Conservation (phyloP, 2,797 vertebrate species). For the Pogonophryne albipinna region DNA sequence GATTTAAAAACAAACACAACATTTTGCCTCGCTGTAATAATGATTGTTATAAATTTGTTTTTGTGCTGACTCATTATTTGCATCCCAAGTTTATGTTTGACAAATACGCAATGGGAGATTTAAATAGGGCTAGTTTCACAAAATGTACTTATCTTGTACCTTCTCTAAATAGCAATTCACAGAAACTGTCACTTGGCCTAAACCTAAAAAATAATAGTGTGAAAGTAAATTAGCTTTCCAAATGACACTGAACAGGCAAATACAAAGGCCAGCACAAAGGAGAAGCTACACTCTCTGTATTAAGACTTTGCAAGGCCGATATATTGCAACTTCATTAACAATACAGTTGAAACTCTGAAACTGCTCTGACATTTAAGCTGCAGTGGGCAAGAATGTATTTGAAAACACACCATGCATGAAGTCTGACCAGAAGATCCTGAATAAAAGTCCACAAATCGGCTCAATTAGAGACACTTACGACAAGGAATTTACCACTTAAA, state of each 20-base stretch:
- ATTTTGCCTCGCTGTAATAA: slow-evolving; percentile 44
- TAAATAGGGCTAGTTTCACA: slow-evolving; percentile 27
- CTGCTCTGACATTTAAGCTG: slow-evolving; percentile 37
- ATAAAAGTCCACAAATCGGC: not conserved
- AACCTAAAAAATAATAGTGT: slow-evolving; percentile 41
- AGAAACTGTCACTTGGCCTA: slow-evolving; percentile 43
- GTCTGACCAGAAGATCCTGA: not conserved
- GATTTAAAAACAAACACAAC: slow-evolving; percentile 29
- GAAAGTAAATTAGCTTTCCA: slow-evolving; percentile 75
- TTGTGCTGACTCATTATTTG: slow-evolving; percentile 37
- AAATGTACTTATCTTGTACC: slow-evolving; percentile 34
- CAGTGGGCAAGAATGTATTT: slow-evolving; percentile 12
- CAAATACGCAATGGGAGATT: slow-evolving; percentile 21
- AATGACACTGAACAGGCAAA: slow-evolving; percentile 49
- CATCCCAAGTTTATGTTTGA: slow-evolving; percentile 7
- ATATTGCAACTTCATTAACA: slow-evolving; percentile 28
- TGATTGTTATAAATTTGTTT: slow-evolving; percentile 36
- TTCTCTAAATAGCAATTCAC: slow-evolving; percentile 31
- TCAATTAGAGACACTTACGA: slow-evolving; percentile 1
- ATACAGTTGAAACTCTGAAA: slow-evolving; percentile 33
- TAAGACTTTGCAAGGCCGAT: slow-evolving; percentile 25
- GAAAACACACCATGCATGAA: not conserved
- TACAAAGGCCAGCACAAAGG: slow-evolving; percentile 49
- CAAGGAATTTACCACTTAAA: not conserved
- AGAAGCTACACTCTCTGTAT: slow-evolving; percentile 30